Percentiles rank a stretch among this genome's conserved stretches.
Evolutionary conservation across 53 echinoderm and acorn worm species (phyloP).

Genomic region (Apostichopus leukothele): DNA sequence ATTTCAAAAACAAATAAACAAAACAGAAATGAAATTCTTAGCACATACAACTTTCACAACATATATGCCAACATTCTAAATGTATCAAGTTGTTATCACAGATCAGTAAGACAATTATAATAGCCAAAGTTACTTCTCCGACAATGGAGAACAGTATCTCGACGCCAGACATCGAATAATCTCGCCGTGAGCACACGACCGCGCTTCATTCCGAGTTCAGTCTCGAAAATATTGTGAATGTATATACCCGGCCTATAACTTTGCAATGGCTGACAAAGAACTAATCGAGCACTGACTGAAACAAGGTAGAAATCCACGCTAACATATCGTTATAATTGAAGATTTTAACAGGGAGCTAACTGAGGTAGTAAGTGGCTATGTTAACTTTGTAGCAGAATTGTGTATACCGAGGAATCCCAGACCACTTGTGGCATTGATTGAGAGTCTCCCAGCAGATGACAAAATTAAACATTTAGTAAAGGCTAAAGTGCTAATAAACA

Average conservation of each 20-base stretch:
- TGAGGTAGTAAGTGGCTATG: background rate
- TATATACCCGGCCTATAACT: no score
- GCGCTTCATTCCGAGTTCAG: constrained; percentile 1
- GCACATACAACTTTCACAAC: no score
- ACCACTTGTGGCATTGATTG: background rate
- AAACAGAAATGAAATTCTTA: no score
- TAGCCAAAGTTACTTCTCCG: background rate
- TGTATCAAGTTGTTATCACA: no score
- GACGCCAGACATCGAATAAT: background rate
- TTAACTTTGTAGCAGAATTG: background rate
- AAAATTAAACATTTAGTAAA: background rate
- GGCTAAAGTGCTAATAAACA: background rate
- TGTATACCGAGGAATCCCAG: background rate
- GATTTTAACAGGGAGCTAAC: background rate
- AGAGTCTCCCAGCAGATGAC: background rate
- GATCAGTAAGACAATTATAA: no score
- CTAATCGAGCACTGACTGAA: no score
- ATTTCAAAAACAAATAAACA: no score
- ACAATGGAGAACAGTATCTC: background rate
- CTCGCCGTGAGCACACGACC: constrained; percentile 2
- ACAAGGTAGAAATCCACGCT: no score
- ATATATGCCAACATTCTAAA: no score
- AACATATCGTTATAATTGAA: no score
- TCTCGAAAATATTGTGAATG: background rate
- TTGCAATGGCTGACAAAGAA: no score